Conservation (phyloP, 2,113 vertebrate species). For the Pseudois nayaur region DNA sequence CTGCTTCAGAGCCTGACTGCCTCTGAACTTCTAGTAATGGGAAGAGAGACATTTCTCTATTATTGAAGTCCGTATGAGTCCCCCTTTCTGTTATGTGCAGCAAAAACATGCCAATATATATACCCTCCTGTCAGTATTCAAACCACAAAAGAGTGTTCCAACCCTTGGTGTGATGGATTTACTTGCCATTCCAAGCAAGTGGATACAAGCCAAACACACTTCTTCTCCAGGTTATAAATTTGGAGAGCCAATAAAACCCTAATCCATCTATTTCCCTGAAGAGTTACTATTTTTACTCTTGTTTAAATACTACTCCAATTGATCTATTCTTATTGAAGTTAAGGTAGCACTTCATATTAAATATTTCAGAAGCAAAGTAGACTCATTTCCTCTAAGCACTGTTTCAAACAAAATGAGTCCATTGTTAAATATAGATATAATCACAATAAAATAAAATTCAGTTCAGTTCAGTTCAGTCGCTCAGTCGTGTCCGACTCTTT, state of each 20-base stretch:
- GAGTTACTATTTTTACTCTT: background rate
- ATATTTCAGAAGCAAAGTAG: background rate
- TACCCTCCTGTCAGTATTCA: no score
- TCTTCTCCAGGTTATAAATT: background rate
- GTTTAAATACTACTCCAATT: background rate
- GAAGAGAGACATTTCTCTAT: background rate
- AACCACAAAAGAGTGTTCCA: background rate
- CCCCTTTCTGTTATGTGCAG: background rate
- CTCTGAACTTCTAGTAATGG: background rate
- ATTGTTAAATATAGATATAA: background rate
- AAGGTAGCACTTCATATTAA: background rate
- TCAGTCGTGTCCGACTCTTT: background rate
- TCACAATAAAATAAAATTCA: background rate
- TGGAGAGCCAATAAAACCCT: background rate
- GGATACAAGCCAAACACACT: background rate
- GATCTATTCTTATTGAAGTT: background rate
- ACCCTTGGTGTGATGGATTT: background rate
- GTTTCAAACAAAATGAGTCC: background rate
- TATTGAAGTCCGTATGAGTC: background rate
- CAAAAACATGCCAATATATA: background rate
- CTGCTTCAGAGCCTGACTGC: background rate
- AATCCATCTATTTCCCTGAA: background rate
- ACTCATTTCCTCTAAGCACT: background rate
- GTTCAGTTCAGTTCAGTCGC: background rate
- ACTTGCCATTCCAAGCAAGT: background rate